Evolutionary conservation across 2,888 invertebrate genomes (phyloP), one percentile per base, ranked within the genome.

Genomic region (Clanis bilineata): DNA sequence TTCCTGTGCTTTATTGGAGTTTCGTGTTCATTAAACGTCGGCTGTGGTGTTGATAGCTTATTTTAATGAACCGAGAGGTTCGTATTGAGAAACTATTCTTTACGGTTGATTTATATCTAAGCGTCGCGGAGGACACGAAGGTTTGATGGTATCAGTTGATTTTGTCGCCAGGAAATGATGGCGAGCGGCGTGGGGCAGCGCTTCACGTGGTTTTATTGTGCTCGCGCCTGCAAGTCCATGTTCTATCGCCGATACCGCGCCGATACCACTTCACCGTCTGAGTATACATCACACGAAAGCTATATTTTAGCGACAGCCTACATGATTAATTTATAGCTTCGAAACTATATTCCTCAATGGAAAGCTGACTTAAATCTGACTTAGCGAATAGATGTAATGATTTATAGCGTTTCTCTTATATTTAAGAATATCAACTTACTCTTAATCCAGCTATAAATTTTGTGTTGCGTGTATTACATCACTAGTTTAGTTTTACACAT

Each of bases 281-380:
- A 67, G 69, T 70, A 73, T 76, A 77, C 82, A 78, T 80, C 77
- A 76, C 76, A 79, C 81, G 80, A 90, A 85, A 81, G 84, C 88
- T 80, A 89, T 88, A 90, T 88, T 90, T 90, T 86, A 90, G 89
- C 89, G 90, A 90, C 90, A 88, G 90, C 83, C 79, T 86, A 91
- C 91, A 90, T 91, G 91, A 90, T 91, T 91, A 90, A 91, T 91
- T 90, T 90, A 91, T 91, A 78, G 88, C 80, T 71, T 78, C 70
- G 80, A 82, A 86, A 88, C 83, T 79, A 84, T 86, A 86, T 86
- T 85, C 81, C 72, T 80, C 81, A 77, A 78, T 82, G 72, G 69
- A 76, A 74, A 79, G 76, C 79, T 70, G 76, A 76, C 78, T 79
- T 82, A 86, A 83, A 84, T 86, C 77, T 81, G 88, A 90, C 88